phyloP scores from a whole-genome alignment of 2,113 vertebrate species.

The Puntigrus tetrazona region DNA sequence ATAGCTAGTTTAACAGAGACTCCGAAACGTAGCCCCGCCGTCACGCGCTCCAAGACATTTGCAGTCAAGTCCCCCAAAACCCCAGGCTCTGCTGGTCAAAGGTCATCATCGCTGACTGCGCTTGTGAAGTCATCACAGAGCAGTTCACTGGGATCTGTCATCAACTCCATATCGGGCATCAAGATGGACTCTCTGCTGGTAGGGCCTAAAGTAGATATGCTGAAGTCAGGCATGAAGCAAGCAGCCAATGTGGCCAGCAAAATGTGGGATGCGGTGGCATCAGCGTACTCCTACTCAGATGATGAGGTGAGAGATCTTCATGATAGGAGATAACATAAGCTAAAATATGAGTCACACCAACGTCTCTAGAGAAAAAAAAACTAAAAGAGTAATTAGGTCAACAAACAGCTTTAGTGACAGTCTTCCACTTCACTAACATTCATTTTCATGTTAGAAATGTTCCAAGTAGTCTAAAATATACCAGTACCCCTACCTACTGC shows the following conservation, averaged over 20 bases:
- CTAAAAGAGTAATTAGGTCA: not conserved
- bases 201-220: conserved; percentile 93
- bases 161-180: conserved; percentile 88
- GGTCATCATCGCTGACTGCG: conserved; percentile 82
- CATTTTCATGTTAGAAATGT: not conserved
- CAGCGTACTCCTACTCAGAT: conserved; percentile 89
- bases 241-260: conserved; percentile 94
- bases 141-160: conserved; percentile 88
- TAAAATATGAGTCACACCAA: not conserved
- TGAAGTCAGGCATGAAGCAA: conserved; percentile 94
- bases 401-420: not conserved
- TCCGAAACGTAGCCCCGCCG: conserved; percentile 74
- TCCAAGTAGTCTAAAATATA: not conserved
- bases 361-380: not conserved
- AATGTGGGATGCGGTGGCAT: conserved; percentile 90
- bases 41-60: conserved; percentile 89
- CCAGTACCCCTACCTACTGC: not conserved
- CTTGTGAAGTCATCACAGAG: conserved; percentile 86
- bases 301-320: conserved; percentile 81
- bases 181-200: conserved; percentile 91
- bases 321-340: not conserved
- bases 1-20: conserved; percentile 62
- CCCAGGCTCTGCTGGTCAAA: conserved; percentile 63
- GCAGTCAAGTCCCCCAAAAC: conserved; percentile 76
- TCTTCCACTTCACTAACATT: not conserved